Conservation (phyloP, 2,888 invertebrate species). For the Epinotia nisella region DNA sequence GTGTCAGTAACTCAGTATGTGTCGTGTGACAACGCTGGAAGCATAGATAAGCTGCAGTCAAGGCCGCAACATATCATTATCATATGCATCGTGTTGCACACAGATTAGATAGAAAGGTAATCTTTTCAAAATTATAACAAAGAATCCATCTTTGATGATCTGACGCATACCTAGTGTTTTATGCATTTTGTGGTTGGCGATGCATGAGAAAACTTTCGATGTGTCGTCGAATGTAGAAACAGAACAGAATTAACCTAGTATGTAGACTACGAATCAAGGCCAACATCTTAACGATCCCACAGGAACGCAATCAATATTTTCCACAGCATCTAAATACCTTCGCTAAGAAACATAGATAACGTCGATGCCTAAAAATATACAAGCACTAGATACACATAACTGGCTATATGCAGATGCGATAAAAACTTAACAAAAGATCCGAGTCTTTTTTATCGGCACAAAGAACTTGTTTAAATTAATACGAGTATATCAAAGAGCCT, state of each 20-base stretch:
- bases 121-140: conserved; percentile 45
- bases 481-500: conserved; percentile 52
- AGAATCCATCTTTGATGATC: conserved; percentile 10
- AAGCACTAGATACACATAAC: conserved; percentile 10
- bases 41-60: conserved; percentile 68
- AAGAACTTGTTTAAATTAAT: conserved; percentile 53
- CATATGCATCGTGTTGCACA: conserved; percentile 60
- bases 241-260: neutral
- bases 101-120: conserved; percentile 72
- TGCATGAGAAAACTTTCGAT: neutral
- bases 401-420: conserved; percentile 32
- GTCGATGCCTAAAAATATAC: conserved; percentile 15
- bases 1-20: conserved; percentile 46
- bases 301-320: neutral
- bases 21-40: conserved; percentile 40
- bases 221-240: neutral
- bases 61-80: conserved; percentile 68
- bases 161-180: neutral
- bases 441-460: conserved; percentile 49
- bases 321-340: neutral
- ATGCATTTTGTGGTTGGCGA: neutral
- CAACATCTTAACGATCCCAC: neutral
- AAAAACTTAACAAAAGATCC: conserved; percentile 47
- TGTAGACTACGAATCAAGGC: conserved; percentile 1
- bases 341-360: conserved; percentile 8